Conservation (phyloP, 2,797 vertebrate genomes). For the Sciurus carolinensis region DNA sequence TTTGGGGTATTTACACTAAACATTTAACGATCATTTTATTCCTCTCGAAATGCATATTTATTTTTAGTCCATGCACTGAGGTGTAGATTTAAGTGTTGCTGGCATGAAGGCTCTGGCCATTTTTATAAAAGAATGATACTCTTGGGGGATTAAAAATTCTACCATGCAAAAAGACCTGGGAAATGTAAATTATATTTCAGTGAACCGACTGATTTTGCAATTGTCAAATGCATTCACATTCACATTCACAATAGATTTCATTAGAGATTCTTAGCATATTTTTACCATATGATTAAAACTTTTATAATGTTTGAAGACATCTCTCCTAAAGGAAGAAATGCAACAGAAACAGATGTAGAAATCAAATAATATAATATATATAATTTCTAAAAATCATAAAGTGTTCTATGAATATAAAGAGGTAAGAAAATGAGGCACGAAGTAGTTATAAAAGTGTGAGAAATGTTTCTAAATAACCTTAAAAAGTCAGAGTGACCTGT, state of each 20-base stretch:
- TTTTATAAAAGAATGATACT: slow-evolving; percentile 75
- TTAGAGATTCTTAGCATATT: slow-evolving; percentile 76
- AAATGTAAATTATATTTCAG: slow-evolving; percentile 77
- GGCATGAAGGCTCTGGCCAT: slow-evolving; percentile 59
- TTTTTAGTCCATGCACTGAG: slow-evolving; percentile 76
- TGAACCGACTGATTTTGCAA: slow-evolving; percentile 67
- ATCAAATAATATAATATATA: slow-evolving; percentile 37
- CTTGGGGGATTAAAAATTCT: slow-evolving; percentile 70
- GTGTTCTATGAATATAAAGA: not conserved
- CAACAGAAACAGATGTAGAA: slow-evolving; percentile 63
- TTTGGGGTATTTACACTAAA: slow-evolving; percentile 74
- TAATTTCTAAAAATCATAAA: slow-evolving; percentile 53
- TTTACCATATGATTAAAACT: slow-evolving; percentile 85
- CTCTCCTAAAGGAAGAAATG: slow-evolving; percentile 44
- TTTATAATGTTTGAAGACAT: slow-evolving; percentile 73
- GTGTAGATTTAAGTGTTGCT: slow-evolving; percentile 77
- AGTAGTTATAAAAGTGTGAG: not conserved
- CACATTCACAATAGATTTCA: slow-evolving; percentile 75
- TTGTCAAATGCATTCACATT: slow-evolving; percentile 74
- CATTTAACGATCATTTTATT: slow-evolving; percentile 63
- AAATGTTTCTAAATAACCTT: slow-evolving; percentile 4
- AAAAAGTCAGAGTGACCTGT: not conserved
- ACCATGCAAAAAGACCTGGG: slow-evolving; percentile 58
- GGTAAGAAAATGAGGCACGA: not conserved
- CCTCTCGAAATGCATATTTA: slow-evolving; percentile 57